Base-by-base conservation (phyloP, 1,140 invertebrate genomes). In the Lysiphlebus fabarum region DNA sequence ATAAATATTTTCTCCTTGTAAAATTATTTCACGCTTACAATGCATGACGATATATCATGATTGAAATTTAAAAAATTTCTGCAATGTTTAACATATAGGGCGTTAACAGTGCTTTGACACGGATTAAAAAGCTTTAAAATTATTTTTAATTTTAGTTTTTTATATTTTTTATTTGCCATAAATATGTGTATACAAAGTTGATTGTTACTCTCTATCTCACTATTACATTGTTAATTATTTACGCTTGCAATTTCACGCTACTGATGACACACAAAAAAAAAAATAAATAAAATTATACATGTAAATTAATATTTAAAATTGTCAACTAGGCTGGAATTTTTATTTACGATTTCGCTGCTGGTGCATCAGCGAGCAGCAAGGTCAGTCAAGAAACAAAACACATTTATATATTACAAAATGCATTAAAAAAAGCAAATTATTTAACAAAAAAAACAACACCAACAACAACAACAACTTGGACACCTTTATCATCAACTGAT, bases 281-380 rank as follows among this genome's bases (percentile, higher is more conserved):
- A 17, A 17, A 26, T 2, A 26, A 26, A 26, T n/a, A 6, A n/a
- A 0, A 12, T 48, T 48, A 26, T 26, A 48, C 8, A 12, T 5
- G 26, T 26, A 7, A 6, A 17, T 7, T 26, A 54, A 60, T 47
- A 45, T 26, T 49, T 8, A 34, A 54, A 26, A 50, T 44, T 8
- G 10, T 50, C 37, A 43, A 12, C 7, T 51, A 79, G 77, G 69
- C 76, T n/a, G 76, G 66, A 6, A 74, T 79, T 64, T 78, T 78
- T 53, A 62, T 76, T 8, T 79, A 79, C 64, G 77, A 79, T 41
- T 77, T 79, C 48, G 69, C 77, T 10, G 77, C 76, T 6, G 75
- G 70, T 12, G 72, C 76, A 7, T 70, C 75, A 9, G 60, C 68
- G 3, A 70, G 65, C 40, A 73, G 70, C 42, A 77, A 70, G 65